Conservation (phyloP, 1,140 invertebrate species). For the Papilio xuthus region DNA sequence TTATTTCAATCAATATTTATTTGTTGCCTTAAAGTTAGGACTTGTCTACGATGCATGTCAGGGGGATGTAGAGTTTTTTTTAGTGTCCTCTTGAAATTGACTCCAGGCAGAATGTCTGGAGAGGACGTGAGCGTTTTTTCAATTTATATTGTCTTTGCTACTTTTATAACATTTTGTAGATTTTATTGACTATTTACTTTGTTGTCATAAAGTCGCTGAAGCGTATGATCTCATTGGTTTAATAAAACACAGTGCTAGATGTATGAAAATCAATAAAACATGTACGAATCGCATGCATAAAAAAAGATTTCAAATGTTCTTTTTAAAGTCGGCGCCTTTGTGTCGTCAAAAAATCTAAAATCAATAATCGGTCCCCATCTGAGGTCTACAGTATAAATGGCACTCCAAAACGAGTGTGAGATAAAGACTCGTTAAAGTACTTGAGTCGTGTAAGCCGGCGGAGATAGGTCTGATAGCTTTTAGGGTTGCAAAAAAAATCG, state of each 20-base stretch:
- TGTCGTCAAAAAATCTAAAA: slow-evolving; percentile 9
- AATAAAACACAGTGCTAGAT: too few relatives aligned
- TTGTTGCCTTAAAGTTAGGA: not conserved
- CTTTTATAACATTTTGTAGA: not conserved
- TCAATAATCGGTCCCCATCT: slow-evolving; percentile 14
- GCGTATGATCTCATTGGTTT: too few relatives aligned
- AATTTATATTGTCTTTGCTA: not conserved
- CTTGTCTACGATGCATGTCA: not conserved
- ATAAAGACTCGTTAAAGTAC: slow-evolving; percentile 37
- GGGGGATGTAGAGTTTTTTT: not conserved
- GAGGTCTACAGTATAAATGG: slow-evolving; percentile 13
- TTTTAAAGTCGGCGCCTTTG: not conserved
- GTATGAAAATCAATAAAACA: not conserved
- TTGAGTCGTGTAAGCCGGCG: slow-evolving; percentile 15
- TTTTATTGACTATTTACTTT: not conserved
- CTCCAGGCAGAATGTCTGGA: not conserved
- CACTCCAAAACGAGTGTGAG: slow-evolving; percentile 25
- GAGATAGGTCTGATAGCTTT: slow-evolving; percentile 35
- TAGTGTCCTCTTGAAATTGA: not conserved
- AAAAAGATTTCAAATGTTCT: not conserved
- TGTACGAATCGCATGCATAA: not conserved
- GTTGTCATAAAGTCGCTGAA: too few relatives aligned
- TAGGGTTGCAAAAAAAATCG: slow-evolving; percentile 33
- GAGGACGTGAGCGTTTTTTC: not conserved
- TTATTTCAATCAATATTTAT: not conserved